Percentiles rank a stretch among this genome's conserved stretches.
Conservation (phyloP, 2,888 invertebrate species). For the Lissonota sp. region DNA sequence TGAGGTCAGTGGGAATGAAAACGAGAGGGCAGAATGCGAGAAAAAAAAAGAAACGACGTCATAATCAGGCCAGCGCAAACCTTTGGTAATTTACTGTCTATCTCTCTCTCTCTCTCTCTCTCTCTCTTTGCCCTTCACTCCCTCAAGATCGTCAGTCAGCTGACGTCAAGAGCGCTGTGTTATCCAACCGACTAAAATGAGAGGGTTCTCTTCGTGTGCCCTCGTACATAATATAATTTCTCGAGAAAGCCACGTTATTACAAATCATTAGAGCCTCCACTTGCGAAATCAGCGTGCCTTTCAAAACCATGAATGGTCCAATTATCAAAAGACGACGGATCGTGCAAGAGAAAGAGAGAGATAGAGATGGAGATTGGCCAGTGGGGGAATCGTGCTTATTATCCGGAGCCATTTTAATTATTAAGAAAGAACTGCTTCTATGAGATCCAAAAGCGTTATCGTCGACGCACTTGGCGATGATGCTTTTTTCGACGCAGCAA, state of each 20-base stretch:
- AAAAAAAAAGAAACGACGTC: conserved; percentile 28
- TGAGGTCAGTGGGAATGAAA: neutral
- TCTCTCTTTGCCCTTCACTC: neutral
- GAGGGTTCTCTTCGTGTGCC: conserved; percentile 49
- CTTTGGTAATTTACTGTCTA: conserved; percentile 78
- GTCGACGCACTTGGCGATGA: neutral
- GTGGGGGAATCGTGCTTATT: conserved; percentile 22
- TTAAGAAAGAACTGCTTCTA: conserved; percentile 29
- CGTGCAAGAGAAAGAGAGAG: neutral
- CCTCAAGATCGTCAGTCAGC: no score
- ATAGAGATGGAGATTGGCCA: conserved; percentile 21
- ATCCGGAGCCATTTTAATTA: conserved; percentile 51
- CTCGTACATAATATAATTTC: conserved; percentile 21
- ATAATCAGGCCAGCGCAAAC: conserved; percentile 70
- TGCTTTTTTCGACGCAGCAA: conserved; percentile 9
- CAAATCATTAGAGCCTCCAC: conserved; percentile 82
- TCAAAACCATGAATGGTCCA: conserved; percentile 72
- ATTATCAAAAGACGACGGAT: conserved; percentile 51
- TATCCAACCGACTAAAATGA: conserved; percentile 42
- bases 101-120: conserved; percentile 68
- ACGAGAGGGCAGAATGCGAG: conserved; percentile 28
- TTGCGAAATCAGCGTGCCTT: conserved; percentile 82
- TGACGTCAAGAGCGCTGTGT: neutral
- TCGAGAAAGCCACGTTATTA: conserved; percentile 76
- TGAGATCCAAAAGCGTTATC: conserved; percentile 4